Conservation (phyloP, 1,140 invertebrate genomes). For the Hycleus cichorii region DNA sequence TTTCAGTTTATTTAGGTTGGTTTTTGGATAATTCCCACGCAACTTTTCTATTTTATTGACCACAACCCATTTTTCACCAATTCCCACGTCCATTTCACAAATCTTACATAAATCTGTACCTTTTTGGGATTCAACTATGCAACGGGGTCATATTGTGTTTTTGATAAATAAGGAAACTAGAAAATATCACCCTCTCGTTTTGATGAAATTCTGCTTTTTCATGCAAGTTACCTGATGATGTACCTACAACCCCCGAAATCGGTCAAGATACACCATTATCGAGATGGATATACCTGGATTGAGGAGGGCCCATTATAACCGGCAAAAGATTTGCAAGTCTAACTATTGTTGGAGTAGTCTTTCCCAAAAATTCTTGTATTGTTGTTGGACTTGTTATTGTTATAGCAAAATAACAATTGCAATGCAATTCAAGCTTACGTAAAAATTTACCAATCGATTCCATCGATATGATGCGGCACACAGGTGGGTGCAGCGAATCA, state of each 20-base stretch:
- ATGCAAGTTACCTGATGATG: not conserved
- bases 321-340: conserved; percentile 9
- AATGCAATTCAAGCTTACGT: not conserved
- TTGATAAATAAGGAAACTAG: not conserved
- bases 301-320: not conserved
- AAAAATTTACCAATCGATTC: not conserved
- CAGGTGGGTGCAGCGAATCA: too few relatives aligned
- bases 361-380: not conserved
- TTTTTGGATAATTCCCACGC: not conserved
- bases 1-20: not conserved
- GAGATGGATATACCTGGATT: not conserved
- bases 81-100: conserved; percentile 7
- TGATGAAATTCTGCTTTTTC: not conserved
- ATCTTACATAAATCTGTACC: conserved; percentile 9
- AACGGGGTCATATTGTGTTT: not conserved
- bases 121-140: not conserved
- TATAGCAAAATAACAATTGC: not conserved
- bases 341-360: not conserved
- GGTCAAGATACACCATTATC: conserved; percentile 5
- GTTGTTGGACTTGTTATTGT: not conserved
- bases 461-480: not conserved
- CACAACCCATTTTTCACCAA: conserved; percentile 1
- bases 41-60: not conserved
- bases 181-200: not conserved
- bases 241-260: not conserved